Percentiles rank a stretch among this genome's conserved stretches.
Evolutionary conservation across 2,888 invertebrate species (phyloP).

Genomic region (Oligia strigilis): DNA sequence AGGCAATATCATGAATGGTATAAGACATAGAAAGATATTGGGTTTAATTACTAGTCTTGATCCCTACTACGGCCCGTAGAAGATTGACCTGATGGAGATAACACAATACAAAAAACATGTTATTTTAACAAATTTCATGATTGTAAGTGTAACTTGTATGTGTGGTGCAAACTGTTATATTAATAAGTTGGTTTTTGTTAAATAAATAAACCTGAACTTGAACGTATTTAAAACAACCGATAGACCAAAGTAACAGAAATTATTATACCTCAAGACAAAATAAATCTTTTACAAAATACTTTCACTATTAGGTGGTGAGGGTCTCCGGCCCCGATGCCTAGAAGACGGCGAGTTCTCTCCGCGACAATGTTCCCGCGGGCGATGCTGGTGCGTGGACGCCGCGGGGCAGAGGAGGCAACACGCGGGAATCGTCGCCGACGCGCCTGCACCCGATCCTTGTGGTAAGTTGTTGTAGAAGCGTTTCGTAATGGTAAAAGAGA

Average conservation of each 20-base stretch:
- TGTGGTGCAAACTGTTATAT: background rate
- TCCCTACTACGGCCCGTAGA: background rate
- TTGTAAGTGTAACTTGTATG: background rate
- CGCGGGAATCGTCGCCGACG: conserved; percentile 68
- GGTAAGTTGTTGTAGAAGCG: conserved; percentile 68
- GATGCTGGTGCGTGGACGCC: conserved; percentile 97
- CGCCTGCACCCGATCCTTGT: conserved; percentile 77
- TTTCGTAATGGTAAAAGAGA: background rate
- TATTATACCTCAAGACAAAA: background rate
- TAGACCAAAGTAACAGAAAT: background rate
- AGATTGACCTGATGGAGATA: background rate
- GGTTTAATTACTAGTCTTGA: background rate
- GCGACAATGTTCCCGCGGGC: conserved; percentile 93
- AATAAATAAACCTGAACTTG: background rate
- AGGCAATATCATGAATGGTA: background rate
- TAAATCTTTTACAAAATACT: background rate
- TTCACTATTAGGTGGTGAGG: conserved; percentile 75
- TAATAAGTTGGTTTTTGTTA: background rate
- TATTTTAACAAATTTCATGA: background rate
- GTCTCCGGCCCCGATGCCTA: conserved; percentile 92
- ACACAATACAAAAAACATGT: background rate
- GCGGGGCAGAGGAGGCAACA: conserved; percentile 88
- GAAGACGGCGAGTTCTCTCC: conserved; percentile 93
- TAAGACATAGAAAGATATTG: too few relatives aligned
- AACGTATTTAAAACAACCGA: background rate